Evolutionary conservation across 1,140 invertebrate species (phyloP).

Genomic region (Halotydeus destructor): DNA sequence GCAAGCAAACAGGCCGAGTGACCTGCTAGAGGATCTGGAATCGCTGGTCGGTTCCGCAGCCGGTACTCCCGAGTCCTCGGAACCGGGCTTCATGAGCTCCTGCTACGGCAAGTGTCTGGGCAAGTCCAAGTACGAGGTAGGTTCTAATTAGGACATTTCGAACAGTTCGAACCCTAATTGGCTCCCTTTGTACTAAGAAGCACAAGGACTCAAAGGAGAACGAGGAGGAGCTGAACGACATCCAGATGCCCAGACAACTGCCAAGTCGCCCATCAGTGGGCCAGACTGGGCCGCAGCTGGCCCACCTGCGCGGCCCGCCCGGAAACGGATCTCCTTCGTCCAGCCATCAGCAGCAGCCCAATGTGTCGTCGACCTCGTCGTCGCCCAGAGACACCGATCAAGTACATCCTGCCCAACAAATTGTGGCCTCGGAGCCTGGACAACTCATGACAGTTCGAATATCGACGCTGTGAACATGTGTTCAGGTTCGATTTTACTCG

Average conservation of each 20-base stretch:
- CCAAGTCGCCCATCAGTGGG: no score
- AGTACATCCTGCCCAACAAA: not conserved
- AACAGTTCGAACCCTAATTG: not conserved
- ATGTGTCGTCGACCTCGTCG: not conserved
- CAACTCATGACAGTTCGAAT: constrained; percentile 6
- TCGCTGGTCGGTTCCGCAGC: constrained; percentile 1
- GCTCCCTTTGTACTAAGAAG: not conserved
- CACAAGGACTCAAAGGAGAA: constrained; percentile 1
- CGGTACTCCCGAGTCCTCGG: not conserved
- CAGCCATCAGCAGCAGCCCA: not conserved
- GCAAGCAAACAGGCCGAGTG: not conserved
- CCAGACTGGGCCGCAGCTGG: not conserved
- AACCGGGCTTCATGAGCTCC: not conserved
- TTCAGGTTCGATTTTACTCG: no score
- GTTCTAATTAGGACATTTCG: not conserved
- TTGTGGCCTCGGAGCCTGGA: not conserved
- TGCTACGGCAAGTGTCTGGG: not conserved
- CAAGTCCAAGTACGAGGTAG: constrained; percentile 2
- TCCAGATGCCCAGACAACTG: no score
- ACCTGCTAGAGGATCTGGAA: not conserved
- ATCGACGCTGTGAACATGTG: constrained; percentile 7
- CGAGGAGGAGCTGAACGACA: constrained; percentile 2
- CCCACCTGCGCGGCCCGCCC: not conserved
- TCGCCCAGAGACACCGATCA: not conserved
- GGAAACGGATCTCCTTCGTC: not conserved